These are phyloP conservation scores for Euura lappo DNA, from an alignment of 1,140 invertebrate species.

Conservation along the genomic window DNA sequence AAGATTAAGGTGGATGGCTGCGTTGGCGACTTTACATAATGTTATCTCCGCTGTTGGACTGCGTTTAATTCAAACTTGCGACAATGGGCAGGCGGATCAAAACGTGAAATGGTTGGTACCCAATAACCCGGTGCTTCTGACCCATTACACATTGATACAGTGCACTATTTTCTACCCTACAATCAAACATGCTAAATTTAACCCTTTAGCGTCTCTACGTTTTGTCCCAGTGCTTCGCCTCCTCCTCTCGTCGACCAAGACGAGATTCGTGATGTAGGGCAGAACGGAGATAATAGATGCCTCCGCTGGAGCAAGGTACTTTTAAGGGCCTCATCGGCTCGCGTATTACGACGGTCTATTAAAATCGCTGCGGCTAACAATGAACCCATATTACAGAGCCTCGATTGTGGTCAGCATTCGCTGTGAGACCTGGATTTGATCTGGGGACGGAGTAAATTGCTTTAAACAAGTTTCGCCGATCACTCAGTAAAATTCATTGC, in stretches of 20 bases:
- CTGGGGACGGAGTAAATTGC: too few species aligned
- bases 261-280: neutral
- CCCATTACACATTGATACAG: conserved; percentile 12
- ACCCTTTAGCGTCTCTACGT: neutral
- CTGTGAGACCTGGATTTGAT: too few species aligned
- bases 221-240: neutral
- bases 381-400: too few species aligned
- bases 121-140: conserved; percentile 1
- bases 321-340: neutral
- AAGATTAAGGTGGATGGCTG: too few species aligned
- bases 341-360: neutral
- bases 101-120: conserved; percentile 8
- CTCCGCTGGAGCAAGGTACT: neutral
- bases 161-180: conserved; percentile 12
- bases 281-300: neutral
- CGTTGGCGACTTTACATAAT: neutral
- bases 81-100: neutral
- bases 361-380: neutral
- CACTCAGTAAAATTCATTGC: too few species aligned
- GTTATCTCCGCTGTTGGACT: neutral
- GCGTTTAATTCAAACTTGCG: neutral
- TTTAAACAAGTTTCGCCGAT: too few species aligned
- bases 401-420: too few species aligned
- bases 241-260: neutral
- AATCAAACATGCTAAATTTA: conserved; percentile 10